These are phyloP conservation scores for Bombus consobrinus DNA, from an alignment of 1,140 invertebrate genomes.

Conservation along the genomic window DNA sequence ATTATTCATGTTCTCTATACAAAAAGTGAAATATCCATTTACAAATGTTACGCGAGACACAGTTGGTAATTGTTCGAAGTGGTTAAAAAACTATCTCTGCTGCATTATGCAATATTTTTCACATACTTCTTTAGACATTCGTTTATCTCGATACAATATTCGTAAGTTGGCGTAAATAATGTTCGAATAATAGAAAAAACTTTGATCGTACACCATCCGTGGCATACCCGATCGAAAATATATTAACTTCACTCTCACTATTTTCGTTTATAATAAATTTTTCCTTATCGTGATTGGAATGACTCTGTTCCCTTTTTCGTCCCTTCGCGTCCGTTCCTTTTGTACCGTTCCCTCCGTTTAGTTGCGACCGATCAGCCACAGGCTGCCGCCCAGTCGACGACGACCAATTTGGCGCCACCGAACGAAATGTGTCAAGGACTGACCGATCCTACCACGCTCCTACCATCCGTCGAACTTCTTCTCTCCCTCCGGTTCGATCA, in stretches of 20 bases:
- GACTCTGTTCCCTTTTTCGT: conserved; percentile 34
- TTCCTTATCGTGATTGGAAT: not conserved
- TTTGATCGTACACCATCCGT: not conserved
- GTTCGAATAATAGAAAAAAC: not conserved
- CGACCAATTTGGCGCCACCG: conserved; percentile 78
- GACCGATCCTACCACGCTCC: conserved; percentile 55
- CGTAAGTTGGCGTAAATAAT: not conserved
- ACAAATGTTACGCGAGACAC: too few relatives aligned
- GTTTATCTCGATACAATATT: too few relatives aligned
- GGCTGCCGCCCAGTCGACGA: conserved; percentile 63
- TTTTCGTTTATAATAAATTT: not conserved
- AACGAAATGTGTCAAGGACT: conserved; percentile 80
- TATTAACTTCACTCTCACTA: not conserved
- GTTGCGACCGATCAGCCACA: conserved; percentile 64
- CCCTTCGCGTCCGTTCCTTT: conserved; percentile 51
- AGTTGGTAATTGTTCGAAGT: not conserved
- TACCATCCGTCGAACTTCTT: conserved; percentile 45
- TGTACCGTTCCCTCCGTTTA: conserved; percentile 24
- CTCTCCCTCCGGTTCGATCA: conserved; percentile 4
- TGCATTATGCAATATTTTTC: not conserved
- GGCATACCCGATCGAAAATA: not conserved
- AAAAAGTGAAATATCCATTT: not conserved
- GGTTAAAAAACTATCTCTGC: not conserved
- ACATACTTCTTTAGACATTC: too few relatives aligned
- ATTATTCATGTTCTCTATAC: not conserved